Conservation (phyloP, 37 sponge, comb jelly and placozoan species). For the Beroe ovata region DNA sequence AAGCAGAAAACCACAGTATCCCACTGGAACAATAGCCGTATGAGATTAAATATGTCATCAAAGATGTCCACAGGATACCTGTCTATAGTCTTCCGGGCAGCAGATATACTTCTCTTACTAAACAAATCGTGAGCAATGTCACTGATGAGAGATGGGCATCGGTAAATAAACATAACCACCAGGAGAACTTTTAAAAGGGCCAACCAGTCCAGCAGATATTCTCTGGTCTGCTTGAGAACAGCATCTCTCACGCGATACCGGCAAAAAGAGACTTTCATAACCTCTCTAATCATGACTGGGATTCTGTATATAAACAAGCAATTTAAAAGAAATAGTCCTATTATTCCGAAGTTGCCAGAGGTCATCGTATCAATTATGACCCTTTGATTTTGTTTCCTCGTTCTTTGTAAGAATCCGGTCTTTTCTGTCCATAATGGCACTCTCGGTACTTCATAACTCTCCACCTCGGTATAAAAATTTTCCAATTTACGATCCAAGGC, state of each 20-base stretch:
- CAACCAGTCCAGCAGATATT: conserved; percentile 6
- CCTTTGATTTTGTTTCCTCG: conserved; percentile 51
- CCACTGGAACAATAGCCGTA: conserved; percentile 16
- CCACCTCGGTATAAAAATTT: conserved; percentile 2
- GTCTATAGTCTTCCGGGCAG: conserved; percentile 2
- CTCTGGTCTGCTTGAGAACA: neutral
- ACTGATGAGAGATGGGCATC: conserved; percentile 21
- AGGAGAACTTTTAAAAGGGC: conserved; percentile 26
- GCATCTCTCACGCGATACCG: conserved; percentile 23
- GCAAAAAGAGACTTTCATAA: conserved; percentile 19
- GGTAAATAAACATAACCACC: conserved; percentile 27
- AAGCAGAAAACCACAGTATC: conserved; percentile 46
- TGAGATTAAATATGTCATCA: neutral
- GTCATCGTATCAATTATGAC: conserved; percentile 57
- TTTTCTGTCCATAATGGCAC: conserved; percentile 21
- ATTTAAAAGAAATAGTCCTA: conserved; percentile 33
- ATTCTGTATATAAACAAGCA: conserved; percentile 28
- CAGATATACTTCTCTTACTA: conserved; percentile 32
- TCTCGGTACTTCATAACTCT: neutral
- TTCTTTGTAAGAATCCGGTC: conserved; percentile 23
- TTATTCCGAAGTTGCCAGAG: conserved; percentile 23
- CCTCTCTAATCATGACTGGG: neutral
- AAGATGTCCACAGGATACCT: conserved; percentile 33
- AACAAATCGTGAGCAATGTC: conserved; percentile 40
- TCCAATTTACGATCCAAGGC: conserved; percentile 5